Base-by-base conservation (phyloP, 2,888 invertebrate species). In the Drosophila aldrichi region DNA sequence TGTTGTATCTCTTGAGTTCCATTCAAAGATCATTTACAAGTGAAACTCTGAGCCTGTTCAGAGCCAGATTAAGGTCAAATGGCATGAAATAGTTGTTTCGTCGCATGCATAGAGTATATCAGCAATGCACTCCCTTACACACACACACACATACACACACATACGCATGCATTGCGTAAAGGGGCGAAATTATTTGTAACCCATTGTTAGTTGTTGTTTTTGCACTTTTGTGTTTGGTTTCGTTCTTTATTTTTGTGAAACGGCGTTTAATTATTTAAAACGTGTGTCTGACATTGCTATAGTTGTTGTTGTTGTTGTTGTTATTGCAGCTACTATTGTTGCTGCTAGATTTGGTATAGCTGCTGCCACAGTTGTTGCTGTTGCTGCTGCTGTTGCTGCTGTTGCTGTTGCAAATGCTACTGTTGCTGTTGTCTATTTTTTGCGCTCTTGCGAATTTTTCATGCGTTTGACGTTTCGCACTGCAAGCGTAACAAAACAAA, bases 401-500 rank as follows among this genome's bases (percentile, higher is more conserved):
- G 80, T 68, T 74, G 59, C 65, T 81, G 52, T 2, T 29, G 29
- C 7, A 29, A 29, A 29, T 29, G 29, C 29, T 29, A 29, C 29
- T 29, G 29, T 29, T 29, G 56, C 48, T 67, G 64, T 66, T 64
- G 52, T 44, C 22, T 56, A 65, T 48, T 52, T 54, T 70, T 40
- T 38, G 22, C 64, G 48, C 56, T 36, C 57, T 38, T 38, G 52
- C 70, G 61, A 69, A 88, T 81, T 87, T 83, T 87, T 83, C 70
- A 84, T 88, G 88, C 72, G 82, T 88, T 89, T 89, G 83, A 81
- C 88, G 76, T 79, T 72, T 63, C 55, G 49, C 34, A 44, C 20
- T 29, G 60, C 36, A 58, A 63, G 40, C 38, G 69, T 49, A 40
- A 54, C 29, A 61, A 40, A 29, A 60, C 40, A 44, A 29, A 61